These are phyloP conservation scores for Byasa hedistus DNA, from an alignment of 2,888 invertebrate genomes.

Conservation along the genomic window DNA sequence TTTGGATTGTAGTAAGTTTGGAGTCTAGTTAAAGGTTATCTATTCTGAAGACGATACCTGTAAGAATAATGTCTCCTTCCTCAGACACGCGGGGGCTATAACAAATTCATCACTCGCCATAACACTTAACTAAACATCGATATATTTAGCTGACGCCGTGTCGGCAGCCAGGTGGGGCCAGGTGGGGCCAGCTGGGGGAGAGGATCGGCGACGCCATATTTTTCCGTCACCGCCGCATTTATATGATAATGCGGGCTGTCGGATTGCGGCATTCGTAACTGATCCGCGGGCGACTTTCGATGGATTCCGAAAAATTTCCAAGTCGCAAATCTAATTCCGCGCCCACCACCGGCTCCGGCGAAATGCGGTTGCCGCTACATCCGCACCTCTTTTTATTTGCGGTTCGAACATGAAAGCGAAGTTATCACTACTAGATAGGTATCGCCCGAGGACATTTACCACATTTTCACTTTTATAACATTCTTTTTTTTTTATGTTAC, in stretches of 20 bases:
- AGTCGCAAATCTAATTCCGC: slow-evolving; percentile 76
- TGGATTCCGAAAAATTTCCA: slow-evolving; percentile 72
- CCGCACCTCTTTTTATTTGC: slow-evolving; percentile 37
- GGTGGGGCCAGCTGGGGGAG: slow-evolving; percentile 52
- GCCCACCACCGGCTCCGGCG: slow-evolving; percentile 57
- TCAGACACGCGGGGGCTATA: slow-evolving; percentile 32
- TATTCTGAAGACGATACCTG: too few species aligned
- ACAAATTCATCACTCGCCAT: slow-evolving; percentile 45
- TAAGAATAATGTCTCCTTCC: too few species aligned
- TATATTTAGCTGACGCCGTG: slow-evolving; percentile 55
- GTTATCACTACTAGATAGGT: slow-evolving; percentile 10
- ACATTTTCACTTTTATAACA: slow-evolving; percentile 9
- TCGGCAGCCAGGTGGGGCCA: slow-evolving; percentile 46
- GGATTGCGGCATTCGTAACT: slow-evolving; percentile 58
- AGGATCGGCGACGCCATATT: slow-evolving; percentile 60
- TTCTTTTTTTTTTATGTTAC: too few species aligned
- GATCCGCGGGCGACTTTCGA: slow-evolving; percentile 59
- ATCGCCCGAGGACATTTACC: slow-evolving; percentile 18
- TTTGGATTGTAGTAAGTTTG: too few species aligned
- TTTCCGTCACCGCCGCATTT: slow-evolving; percentile 65
- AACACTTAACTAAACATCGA: slow-evolving; percentile 42
- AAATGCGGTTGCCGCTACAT: slow-evolving; percentile 52
- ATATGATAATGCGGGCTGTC: slow-evolving; percentile 51
- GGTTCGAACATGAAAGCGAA: slow-evolving; percentile 22
- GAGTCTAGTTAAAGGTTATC: too few species aligned